Evolutionary conservation across 1,140 invertebrate genomes (phyloP).

Genomic region (Drosophila murphyi): DNA sequence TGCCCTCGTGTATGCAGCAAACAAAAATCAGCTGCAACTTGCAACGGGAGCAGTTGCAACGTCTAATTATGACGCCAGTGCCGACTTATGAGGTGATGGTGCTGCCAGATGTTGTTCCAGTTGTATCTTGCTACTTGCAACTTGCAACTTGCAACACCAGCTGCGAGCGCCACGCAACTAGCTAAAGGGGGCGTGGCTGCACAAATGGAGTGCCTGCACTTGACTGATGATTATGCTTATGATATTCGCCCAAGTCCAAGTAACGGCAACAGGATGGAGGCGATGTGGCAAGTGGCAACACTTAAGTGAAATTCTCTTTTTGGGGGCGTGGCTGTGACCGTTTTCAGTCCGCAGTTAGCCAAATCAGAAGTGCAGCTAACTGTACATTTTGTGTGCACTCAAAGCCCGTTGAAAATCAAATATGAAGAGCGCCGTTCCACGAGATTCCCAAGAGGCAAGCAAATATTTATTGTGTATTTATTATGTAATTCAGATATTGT

Average conservation of each 20-base stretch:
- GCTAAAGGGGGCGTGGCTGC: constrained; percentile 14
- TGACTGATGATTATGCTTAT: constrained; percentile 33
- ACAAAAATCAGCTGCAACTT: constrained; percentile 4
- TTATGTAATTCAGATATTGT: no score
- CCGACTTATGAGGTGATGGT: constrained; percentile 12
- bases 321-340: constrained; percentile 17
- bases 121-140: not conserved
- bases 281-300: not conserved
- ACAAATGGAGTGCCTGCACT: constrained; percentile 23
- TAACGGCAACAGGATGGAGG: not conserved
- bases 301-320: constrained; percentile 24
- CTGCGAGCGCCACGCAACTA: constrained; percentile 4
- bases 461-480: not conserved
- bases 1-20: not conserved
- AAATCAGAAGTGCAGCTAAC: constrained; percentile 23
- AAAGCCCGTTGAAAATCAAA: not conserved
- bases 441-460: not conserved
- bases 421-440: not conserved
- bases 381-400: not conserved
- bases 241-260: constrained; percentile 6
- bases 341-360: constrained; percentile 8
- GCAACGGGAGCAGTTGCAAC: constrained; percentile 47
- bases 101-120: constrained; percentile 35
- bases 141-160: constrained; percentile 11
- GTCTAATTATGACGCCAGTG: constrained; percentile 72